These are phyloP conservation scores for Zoanthus sansibaricus DNA, from an alignment of 92 coral and sea anemone species.

Conservation along the genomic window DNA sequence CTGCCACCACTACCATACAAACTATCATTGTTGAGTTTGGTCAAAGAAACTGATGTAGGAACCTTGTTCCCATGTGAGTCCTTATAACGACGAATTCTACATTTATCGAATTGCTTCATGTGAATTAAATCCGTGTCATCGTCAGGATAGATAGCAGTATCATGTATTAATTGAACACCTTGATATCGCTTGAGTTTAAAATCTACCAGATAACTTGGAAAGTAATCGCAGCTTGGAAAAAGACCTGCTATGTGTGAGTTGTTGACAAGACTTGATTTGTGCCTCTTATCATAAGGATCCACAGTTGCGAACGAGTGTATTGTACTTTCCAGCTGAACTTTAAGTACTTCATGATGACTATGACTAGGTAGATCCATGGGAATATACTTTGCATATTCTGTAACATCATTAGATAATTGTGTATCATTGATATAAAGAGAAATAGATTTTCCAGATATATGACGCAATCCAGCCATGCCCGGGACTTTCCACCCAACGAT, in stretches of 20 bases:
- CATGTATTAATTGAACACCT: constrained; percentile 92
- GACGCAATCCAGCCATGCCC: constrained; percentile 73
- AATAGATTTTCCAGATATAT: constrained; percentile 81
- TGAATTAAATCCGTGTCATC: constrained; percentile 82
- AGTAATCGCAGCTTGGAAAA: constrained; percentile 74
- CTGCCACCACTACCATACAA: constrained; percentile 67
- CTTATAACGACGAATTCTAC: constrained; percentile 56
- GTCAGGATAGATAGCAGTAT: constrained; percentile 90
- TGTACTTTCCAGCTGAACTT: constrained; percentile 48
- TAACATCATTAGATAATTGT: constrained; percentile 73
- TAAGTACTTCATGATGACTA: constrained; percentile 64
- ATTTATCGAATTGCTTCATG: constrained; percentile 79
- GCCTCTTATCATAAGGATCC: constrained; percentile 56
- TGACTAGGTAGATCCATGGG: constrained; percentile 90
- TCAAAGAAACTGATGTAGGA: constrained; percentile 9
- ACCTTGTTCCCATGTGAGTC: constrained; percentile 89
- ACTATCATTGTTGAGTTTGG: constrained; percentile 47
- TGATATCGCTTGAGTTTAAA: constrained; percentile 85
- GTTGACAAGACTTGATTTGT: constrained; percentile 45
- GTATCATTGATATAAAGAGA: constrained; percentile 80
- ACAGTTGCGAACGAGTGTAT: constrained; percentile 73
- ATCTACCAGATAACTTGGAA: constrained; percentile 91
- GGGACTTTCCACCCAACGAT: constrained; percentile 97
- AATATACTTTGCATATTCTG: constrained; percentile 77
- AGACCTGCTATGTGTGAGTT: constrained; percentile 53